Percentiles rank a stretch among this genome's conserved stretches.
phyloP scores from a whole-genome alignment of 2,797 vertebrate species.

The Lithobates pipiens region DNA sequence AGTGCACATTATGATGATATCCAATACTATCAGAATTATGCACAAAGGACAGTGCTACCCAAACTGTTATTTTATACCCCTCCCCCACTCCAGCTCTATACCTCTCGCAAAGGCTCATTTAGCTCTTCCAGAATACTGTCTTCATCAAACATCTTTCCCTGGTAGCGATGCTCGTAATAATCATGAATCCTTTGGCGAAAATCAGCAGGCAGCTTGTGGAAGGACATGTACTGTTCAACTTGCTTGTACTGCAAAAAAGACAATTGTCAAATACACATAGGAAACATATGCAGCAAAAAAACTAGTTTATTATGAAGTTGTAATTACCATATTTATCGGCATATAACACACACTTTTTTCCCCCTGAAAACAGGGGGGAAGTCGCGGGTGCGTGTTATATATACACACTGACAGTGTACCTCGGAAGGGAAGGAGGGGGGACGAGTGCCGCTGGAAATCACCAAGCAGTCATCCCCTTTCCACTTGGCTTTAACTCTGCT shows the following conservation, averaged over 20 bases:
- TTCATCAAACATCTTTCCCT: conserved; percentile 99
- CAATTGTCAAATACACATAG: not conserved
- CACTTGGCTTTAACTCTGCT: no score
- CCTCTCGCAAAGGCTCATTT: conserved; percentile 93
- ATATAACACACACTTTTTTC: no score
- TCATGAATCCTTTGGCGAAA: conserved; percentile 97
- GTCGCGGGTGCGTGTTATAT: no score
- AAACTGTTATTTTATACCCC: not conserved
- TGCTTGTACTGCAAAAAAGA: conserved; percentile 88
- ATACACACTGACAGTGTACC: no score
- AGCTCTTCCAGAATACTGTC: conserved; percentile 97
- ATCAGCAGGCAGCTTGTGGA: conserved; percentile 95
- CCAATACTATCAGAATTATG: not conserved
- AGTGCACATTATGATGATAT: not conserved
- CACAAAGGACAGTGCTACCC: not conserved
- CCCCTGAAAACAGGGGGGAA: no score
- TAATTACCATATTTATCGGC: not conserved
- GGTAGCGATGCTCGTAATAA: conserved; percentile 97
- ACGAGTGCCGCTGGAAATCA: no score
- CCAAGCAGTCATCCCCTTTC: no score
- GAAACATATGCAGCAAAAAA: not conserved
- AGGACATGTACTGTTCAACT: conserved; percentile 99
- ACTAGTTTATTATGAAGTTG: not conserved
- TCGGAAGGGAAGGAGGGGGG: no score
- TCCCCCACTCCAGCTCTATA: conserved; percentile 66